Evolutionary conservation across 1,140 invertebrate genomes (phyloP), one percentile per base, ranked within the genome.

Genomic region (Macrotrachela quadricornifera): DNA sequence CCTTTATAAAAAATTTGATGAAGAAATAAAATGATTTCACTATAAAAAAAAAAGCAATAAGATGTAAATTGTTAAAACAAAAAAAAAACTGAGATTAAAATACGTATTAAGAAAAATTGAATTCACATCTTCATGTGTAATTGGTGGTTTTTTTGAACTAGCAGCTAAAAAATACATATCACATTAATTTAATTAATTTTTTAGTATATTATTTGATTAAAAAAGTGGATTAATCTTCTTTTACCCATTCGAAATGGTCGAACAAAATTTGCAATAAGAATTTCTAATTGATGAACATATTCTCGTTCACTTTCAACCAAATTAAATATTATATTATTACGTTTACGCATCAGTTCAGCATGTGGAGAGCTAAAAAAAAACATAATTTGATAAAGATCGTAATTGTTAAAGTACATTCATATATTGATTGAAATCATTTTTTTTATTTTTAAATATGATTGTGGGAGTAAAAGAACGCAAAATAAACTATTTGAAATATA

Each of bases 1-100:
- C 85, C 86, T 69, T 91, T 90, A 57, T 88, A 74, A 68, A 90
- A 91, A 57, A 91, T 90, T 69, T 91, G 85, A 73, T 92, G 85
- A 1, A 91, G 75, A 69, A 92, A 92, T 58, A 92, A 72, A 45
- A 92, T 78, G 0, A 85, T 90, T 70, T 92, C 86, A 62, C 82
- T 74, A 61, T 42, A 64, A 67, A 50, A 59, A 46, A 55, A 51
- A 62, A 48, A 42, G 51, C 49, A 21, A 51, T 16, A 41, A 46
- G 40, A 43, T 55, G 13, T 15, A 15, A n/a, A 38, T 53, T 54
- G 13, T 8, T 46, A 46, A 39, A 18, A 56, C 16, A 37, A 46
- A 8, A 43, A 37, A 43, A 15, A 37, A 1, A n/a, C 1, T 45
- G 38, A 4, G 15, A 43, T 36, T 15, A 42, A 12, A 38, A 50